Conservation (phyloP, 1,140 invertebrate species). For the Sarcophaga bullata region DNA sequence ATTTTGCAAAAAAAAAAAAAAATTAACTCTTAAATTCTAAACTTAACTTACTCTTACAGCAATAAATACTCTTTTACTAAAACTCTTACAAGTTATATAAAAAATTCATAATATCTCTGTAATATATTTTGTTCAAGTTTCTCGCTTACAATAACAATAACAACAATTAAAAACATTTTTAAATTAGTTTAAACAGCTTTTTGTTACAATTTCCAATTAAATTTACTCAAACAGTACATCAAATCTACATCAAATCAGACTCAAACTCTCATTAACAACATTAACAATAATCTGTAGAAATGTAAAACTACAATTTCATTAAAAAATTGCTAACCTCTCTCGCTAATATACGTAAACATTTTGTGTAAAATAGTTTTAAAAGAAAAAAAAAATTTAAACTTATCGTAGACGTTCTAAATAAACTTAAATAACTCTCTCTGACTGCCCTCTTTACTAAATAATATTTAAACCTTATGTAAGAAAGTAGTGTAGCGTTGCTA, state of each 20-base stretch:
- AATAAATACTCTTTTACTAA: neutral
- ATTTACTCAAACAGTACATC: neutral
- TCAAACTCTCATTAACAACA: neutral
- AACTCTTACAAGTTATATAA: neutral
- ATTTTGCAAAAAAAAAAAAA: too few species aligned
- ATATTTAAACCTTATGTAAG: neutral
- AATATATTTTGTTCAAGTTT: slow-evolving; percentile 12
- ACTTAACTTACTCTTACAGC: neutral
- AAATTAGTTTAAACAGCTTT: neutral
- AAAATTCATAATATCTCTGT: too few species aligned
- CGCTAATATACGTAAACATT: neutral
- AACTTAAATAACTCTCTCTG: too few species aligned
- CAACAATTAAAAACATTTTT: neutral
- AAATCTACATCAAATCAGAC: neutral
- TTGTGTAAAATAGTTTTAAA: slow-evolving; percentile 1
- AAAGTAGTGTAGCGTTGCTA: slow-evolving; percentile 17
- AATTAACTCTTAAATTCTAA: too few species aligned
- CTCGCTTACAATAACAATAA: neutral
- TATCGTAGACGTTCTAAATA: neutral
- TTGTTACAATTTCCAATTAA: slow-evolving; percentile 9
- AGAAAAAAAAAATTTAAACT: neutral
- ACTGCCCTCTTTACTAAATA: neutral
- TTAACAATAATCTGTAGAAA: neutral
- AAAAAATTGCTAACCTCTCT: neutral
- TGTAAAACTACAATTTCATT: neutral